Evolutionary conservation across 1,140 invertebrate species (phyloP).

Genomic region (Grapholita molesta): DNA sequence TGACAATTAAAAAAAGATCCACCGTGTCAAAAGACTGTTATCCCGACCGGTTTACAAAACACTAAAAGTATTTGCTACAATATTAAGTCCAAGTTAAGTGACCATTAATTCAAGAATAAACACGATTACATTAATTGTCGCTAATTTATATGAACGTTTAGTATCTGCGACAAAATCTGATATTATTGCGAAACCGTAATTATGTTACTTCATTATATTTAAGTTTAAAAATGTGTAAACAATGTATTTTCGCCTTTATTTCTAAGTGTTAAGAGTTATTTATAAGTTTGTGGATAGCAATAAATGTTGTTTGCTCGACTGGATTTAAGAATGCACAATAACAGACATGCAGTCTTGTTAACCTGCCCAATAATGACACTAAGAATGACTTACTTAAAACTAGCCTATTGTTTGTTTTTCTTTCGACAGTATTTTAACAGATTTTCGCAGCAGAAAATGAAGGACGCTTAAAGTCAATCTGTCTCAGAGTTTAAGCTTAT

Average conservation of each 20-base stretch:
- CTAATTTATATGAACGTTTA: not conserved
- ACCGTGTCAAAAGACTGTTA: not conserved
- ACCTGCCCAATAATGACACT: not conserved
- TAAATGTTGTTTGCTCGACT: not conserved
- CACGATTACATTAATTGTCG: not conserved
- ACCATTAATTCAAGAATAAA: not conserved
- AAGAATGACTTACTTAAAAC: not conserved
- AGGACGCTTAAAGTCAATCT: not conserved
- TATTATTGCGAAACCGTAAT: not conserved
- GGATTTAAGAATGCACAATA: not conserved
- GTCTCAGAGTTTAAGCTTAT: too few relatives aligned
- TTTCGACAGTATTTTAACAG: not conserved
- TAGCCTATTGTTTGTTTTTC: not conserved
- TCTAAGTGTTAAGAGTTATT: not conserved
- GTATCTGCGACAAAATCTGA: not conserved
- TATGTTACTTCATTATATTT: not conserved
- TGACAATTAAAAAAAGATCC: not conserved
- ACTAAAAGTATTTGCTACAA: constrained; percentile 8
- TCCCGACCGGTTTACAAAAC: not conserved
- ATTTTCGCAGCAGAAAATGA: too few relatives aligned
- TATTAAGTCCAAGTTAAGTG: not conserved
- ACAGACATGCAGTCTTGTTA: not conserved
- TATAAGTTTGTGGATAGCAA: not conserved
- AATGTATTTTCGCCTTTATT: not conserved
- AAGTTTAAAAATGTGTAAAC: not conserved